phyloP scores from a whole-genome alignment of 92 coral and sea anemone genomes.

The Metridium senile region DNA sequence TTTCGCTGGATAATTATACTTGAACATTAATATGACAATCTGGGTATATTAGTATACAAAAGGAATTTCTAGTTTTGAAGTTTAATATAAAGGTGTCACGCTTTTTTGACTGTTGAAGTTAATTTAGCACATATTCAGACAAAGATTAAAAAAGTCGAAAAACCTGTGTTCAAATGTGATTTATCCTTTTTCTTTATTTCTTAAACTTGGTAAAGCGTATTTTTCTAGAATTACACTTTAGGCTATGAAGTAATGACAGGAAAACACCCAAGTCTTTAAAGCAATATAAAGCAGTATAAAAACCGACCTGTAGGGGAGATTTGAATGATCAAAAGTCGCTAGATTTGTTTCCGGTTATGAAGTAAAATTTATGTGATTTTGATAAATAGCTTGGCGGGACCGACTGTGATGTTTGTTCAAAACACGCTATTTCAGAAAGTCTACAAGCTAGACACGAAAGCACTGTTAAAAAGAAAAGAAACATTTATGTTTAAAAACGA shows the following conservation, averaged over 20 bases:
- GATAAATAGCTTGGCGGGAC: conserved; percentile 7
- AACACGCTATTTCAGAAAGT: not conserved
- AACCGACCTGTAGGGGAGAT: not conserved
- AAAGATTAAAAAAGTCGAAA: not conserved
- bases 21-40: not conserved
- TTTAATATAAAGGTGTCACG: not conserved
- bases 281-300: not conserved
- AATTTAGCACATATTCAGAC: too few species aligned
- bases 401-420: not conserved
- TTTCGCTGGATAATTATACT: not conserved
- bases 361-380: not conserved
- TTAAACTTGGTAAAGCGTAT: not conserved
- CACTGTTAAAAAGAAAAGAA: not conserved
- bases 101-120: not conserved
- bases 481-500: too few species aligned
- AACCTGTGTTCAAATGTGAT: too few species aligned
- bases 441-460: not conserved
- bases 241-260: conserved; percentile 1
- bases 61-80: not conserved
- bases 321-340: not conserved
- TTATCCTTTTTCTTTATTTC: not conserved
- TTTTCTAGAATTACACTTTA: not conserved
- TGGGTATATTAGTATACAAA: not conserved
- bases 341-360: not conserved
- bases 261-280: not conserved